A percentile compares a stretch with the other conserved stretches of the same genome.
Conservation (phyloP, 1,140 invertebrate genomes). For the Bombyx mandarina region DNA sequence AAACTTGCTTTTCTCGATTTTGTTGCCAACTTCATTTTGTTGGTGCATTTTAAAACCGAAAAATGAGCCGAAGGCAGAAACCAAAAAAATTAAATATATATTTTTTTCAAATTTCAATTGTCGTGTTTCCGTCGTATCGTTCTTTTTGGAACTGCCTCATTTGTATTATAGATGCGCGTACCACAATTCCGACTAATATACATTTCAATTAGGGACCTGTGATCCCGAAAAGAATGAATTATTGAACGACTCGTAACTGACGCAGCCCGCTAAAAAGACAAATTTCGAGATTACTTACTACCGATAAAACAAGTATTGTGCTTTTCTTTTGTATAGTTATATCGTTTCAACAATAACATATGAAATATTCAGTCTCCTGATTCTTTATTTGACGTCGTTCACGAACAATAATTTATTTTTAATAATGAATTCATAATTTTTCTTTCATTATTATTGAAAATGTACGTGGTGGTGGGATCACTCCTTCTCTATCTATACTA, state of each 20-base stretch:
- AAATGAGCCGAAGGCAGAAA: not conserved
- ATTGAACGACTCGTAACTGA: conserved; percentile 22
- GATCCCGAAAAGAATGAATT: conserved; percentile 38
- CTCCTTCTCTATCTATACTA: no score
- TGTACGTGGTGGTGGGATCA: no score
- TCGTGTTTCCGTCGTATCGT: not conserved
- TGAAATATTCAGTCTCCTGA: no score
- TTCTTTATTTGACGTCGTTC: no score
- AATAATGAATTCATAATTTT: no score
- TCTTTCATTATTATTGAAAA: no score
- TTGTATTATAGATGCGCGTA: not conserved
- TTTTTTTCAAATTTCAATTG: not conserved
- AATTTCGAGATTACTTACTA: not conserved
- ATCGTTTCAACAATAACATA: not conserved
- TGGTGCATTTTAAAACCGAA: conserved; percentile 41
- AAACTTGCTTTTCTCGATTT: conserved; percentile 49
- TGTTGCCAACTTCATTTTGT: conserved; percentile 25
- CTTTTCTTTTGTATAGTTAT: not conserved
- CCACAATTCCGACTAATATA: conserved; percentile 9
- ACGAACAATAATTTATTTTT: no score
- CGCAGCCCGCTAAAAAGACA: not conserved
- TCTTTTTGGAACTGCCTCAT: not conserved
- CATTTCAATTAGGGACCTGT: conserved; percentile 51
- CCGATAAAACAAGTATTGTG: not conserved
- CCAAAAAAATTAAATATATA: not conserved